Conservation (phyloP, 2,113 vertebrate species). For the Hemiprocne comata region DNA sequence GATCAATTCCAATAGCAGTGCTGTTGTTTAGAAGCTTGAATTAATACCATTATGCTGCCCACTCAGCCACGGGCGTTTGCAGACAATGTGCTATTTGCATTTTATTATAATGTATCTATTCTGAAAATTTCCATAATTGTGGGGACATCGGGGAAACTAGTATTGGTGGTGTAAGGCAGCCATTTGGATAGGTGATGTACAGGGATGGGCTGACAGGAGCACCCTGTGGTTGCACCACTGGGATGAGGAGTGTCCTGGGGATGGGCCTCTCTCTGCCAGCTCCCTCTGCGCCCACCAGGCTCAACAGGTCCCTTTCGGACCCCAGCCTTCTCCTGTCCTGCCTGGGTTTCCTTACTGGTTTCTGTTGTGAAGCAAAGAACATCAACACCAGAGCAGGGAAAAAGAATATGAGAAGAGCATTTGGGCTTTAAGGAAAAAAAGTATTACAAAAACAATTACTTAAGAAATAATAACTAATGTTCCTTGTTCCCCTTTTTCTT, state of each 20-base stretch:
- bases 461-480: not conserved
- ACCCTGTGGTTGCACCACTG: not conserved
- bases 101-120: slow-evolving; percentile 10
- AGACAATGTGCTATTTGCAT: not conserved
- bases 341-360: not conserved
- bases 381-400: not conserved
- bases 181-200: rapidly evolving
- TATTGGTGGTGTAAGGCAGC: not conserved
- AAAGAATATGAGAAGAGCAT: not conserved
- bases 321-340: not conserved
- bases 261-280: not conserved
- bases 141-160: not conserved
- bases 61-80: not conserved
- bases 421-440: not conserved
- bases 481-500: not conserved
- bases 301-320: not conserved
- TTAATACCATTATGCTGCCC: slow-evolving; percentile 24
- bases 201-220: not conserved
- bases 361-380: not conserved
- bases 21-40: slow-evolving; percentile 29
- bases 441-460: not conserved
- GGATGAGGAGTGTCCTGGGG: rapidly evolving
- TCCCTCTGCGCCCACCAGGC: not conserved
- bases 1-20: not conserved
- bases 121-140: not conserved